Conservation (phyloP, 2,888 invertebrate species). For the Dorcus parallelipipedus region DNA sequence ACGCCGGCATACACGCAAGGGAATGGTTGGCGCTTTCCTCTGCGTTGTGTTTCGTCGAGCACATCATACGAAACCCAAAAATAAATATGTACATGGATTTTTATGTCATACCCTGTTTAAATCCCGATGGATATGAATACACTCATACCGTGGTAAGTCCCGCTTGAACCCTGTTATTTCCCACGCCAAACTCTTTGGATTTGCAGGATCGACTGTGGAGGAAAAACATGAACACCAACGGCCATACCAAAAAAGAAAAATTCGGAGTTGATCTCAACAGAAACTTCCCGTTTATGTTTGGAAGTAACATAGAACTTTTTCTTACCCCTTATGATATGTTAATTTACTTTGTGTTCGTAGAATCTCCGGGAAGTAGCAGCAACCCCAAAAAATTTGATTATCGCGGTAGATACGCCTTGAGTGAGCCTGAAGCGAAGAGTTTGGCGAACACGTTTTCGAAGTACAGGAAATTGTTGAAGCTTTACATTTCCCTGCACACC, state of each 20-base stretch:
- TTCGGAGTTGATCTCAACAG: slow-evolving; percentile 33
- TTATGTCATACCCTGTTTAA: slow-evolving; percentile 31
- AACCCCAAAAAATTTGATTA: slow-evolving; percentile 22
- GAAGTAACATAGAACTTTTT: slow-evolving; percentile 19
- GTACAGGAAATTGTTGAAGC: slow-evolving; percentile 22
- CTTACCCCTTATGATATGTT: background rate
- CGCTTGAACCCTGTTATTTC: background rate
- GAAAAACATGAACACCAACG: slow-evolving; percentile 29
- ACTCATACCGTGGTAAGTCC: slow-evolving; percentile 24
- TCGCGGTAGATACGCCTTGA: slow-evolving; percentile 24
- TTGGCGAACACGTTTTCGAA: slow-evolving; percentile 28
- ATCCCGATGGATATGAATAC: slow-evolving; percentile 32
- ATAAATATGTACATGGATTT: slow-evolving; percentile 26
- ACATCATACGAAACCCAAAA: slow-evolving; percentile 15
- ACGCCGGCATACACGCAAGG: slow-evolving; percentile 30
- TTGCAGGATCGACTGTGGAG: slow-evolving; percentile 27
- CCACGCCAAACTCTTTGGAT: background rate
- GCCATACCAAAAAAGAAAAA: background rate
- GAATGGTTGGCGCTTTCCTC: slow-evolving; percentile 30
- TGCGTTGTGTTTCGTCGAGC: slow-evolving; percentile 27
- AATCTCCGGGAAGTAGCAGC: slow-evolving; percentile 21
- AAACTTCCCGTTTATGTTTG: slow-evolving; percentile 30
- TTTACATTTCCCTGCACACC: slow-evolving; percentile 30
- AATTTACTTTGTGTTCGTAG: background rate
- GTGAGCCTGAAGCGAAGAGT: slow-evolving; percentile 33